Conservation (phyloP, 1,140 invertebrate genomes). For the Lerema accius region DNA sequence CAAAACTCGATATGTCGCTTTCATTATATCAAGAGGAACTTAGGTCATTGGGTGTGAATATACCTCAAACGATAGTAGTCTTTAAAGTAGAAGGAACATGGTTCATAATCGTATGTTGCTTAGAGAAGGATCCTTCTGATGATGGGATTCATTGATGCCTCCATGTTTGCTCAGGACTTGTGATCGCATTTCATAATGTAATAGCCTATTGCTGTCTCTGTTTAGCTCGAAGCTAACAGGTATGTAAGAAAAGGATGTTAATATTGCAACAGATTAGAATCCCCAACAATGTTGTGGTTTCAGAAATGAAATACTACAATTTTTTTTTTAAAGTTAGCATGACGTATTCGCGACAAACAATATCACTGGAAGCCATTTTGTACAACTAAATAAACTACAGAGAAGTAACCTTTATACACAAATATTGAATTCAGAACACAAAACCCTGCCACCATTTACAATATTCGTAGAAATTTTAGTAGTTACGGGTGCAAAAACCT, state of each 20-base stretch:
- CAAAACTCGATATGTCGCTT: background rate
- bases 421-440: too few species aligned
- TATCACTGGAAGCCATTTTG: too few species aligned
- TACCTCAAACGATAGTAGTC: background rate
- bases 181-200: constrained; percentile 7
- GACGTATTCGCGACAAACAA: too few species aligned
- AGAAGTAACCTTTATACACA: too few species aligned
- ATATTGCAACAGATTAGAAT: constrained; percentile 3
- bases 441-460: too few species aligned
- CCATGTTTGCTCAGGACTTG: constrained; percentile 16
- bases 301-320: constrained; percentile 7
- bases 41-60: background rate
- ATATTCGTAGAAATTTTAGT: too few species aligned
- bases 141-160: constrained; percentile 19
- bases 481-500: too few species aligned
- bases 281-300: constrained; percentile 5
- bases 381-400: too few species aligned
- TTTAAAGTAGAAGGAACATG: background rate
- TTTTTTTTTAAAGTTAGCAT: too few species aligned
- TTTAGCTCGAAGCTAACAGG: background rate
- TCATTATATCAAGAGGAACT: constrained; percentile 2
- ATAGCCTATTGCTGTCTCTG: constrained; percentile 1
- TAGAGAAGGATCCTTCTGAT: constrained; percentile 1
- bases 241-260: background rate
- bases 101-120: background rate